Evolutionary conservation across 2,888 invertebrate genomes (phyloP), one percentile per base, ranked within the genome.

Genomic region (Fissipunctia ypsillon): DNA sequence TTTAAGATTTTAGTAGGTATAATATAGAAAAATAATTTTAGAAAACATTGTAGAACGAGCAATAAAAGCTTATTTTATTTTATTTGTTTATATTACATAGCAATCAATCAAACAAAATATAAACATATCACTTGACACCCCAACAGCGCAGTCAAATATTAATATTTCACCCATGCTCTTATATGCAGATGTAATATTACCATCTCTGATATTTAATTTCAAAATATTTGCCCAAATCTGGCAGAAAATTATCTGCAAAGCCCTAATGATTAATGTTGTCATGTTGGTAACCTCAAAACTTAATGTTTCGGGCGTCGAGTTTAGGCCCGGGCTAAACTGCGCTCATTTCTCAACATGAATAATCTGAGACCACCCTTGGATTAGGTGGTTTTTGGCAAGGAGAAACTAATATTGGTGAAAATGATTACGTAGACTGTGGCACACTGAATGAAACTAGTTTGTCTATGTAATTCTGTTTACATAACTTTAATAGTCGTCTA

Each of bases 341-440:
- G 72, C 73, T 78, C 67, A 78, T 83, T 78, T 78, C 81, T 83
- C 69, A 83, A 50, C 38, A 31, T 45, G 14, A 73, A 73, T 78
- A 74, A 67, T 67, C 48, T 73, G 57, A 73, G 43, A 73, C 61
- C 45, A 78, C 73, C 63, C 63, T 63, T 74, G 52, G 56, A 67
- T 74, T 67, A 74, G 50, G 50, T 54, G 57, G 59, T 63, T 67
- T 75, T 64, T 25, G 77, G 52, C 57, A 48, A 74, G 45, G 61
- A 64, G 57, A 80, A 81, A 81, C 45, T 64, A 59, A 76, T 73
- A 59, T 64, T 80, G n/a, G 43, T 56, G 61, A 65, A 73, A 80
- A 72, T 74, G 6, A 67, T 80, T 57, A 67, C 75, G 25, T 63
- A 64, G 45, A 43, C 61, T 63, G 22, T 38, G 28, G 56, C 43